Conservation (phyloP, 2,113 vertebrate genomes). For the Myxocyprinus asiaticus region DNA sequence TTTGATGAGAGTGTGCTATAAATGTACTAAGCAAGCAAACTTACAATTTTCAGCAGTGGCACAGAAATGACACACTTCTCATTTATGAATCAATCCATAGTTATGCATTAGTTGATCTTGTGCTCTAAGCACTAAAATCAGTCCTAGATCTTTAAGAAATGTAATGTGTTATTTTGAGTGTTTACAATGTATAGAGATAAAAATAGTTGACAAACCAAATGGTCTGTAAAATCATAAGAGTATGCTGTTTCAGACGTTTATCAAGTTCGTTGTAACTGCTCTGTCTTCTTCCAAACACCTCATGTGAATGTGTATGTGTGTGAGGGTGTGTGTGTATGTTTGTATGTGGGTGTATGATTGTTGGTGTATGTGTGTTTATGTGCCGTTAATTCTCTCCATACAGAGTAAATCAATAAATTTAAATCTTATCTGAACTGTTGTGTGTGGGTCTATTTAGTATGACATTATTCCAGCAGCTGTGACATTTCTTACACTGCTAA, state of each 20-base stretch:
- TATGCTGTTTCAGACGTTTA: slow-evolving; percentile 38
- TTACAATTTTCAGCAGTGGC: background rate
- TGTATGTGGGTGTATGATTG: slow-evolving; percentile 33
- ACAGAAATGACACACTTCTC: background rate
- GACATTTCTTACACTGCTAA: background rate
- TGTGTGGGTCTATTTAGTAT: background rate
- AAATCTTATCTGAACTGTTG: slow-evolving; percentile 27
- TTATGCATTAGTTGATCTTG: background rate
- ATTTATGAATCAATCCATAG: slow-evolving; percentile 17
- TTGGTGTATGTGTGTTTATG: slow-evolving; percentile 41
- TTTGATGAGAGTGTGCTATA: too few relatives aligned
- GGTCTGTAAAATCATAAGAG: slow-evolving; percentile 44
- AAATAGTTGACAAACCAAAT: slow-evolving; percentile 43
- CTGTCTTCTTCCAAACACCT: slow-evolving; percentile 21
- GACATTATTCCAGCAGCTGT: background rate
- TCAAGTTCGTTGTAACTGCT: slow-evolving; percentile 31
- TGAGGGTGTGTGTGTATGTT: slow-evolving; percentile 42
- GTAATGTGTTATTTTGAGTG: slow-evolving; percentile 29
- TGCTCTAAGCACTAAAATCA: background rate
- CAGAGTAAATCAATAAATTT: slow-evolving; percentile 68
- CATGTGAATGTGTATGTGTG: slow-evolving; percentile 20
- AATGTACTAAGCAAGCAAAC: too few relatives aligned
- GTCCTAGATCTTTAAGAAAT: slow-evolving; percentile 20
- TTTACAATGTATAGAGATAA: slow-evolving; percentile 13
- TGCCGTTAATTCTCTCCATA: slow-evolving; percentile 44